Conservation (phyloP, 2,888 invertebrate genomes). For the Resseliella maxima region DNA sequence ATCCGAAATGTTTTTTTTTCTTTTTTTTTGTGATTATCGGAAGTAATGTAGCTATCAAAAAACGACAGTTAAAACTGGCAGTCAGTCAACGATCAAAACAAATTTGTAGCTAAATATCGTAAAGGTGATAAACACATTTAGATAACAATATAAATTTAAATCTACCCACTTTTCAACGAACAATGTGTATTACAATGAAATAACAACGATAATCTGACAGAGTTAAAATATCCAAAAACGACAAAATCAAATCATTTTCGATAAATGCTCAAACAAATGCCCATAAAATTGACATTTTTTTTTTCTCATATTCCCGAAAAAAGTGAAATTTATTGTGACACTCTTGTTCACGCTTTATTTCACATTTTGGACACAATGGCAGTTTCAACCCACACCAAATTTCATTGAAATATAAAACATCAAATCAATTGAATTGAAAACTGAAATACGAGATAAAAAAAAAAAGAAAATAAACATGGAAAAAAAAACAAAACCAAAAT, state of each 20-base stretch:
- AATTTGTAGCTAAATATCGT: not conserved
- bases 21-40: not conserved
- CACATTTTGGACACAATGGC: slow-evolving; percentile 4
- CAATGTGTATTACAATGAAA: not conserved
- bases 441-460: not conserved
- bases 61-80: not conserved
- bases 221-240: not conserved
- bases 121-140: slow-evolving; percentile 42
- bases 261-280: slow-evolving; percentile 4
- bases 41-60: slow-evolving; percentile 8
- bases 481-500: not conserved
- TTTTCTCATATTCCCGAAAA: slow-evolving; percentile 16
- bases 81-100: not conserved
- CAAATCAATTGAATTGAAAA: not conserved
- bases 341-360: slow-evolving; percentile 17
- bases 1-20: not conserved
- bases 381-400: slow-evolving; percentile 23
- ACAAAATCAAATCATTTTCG: slow-evolving; percentile 33
- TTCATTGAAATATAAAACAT: no score
- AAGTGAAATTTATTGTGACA: slow-evolving; percentile 53
- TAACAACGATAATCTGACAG: slow-evolving; percentile 26
- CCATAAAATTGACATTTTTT: not conserved
- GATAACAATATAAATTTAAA: slow-evolving; percentile 52
- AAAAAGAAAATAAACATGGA: not conserved
- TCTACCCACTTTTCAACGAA: slow-evolving; percentile 23